phyloP scores from a whole-genome alignment of 1,140 invertebrate species.

The Conus betulinus region DNA sequence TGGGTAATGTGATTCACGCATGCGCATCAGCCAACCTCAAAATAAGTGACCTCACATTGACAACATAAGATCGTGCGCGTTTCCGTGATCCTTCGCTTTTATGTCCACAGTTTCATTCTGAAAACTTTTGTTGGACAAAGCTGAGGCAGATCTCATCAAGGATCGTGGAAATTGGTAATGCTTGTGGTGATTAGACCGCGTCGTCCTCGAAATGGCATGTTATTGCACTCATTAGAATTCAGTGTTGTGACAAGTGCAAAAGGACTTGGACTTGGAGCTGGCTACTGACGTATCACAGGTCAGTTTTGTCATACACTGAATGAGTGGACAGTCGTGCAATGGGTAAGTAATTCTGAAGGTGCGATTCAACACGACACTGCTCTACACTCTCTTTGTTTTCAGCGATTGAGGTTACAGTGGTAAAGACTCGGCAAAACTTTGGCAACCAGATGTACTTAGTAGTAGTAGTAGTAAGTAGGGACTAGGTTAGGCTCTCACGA shows the following conservation, averaged over 20 bases:
- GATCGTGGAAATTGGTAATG: not conserved
- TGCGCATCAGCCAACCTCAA: not conserved
- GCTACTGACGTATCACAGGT: not conserved
- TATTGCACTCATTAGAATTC: not conserved
- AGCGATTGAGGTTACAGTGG: not conserved
- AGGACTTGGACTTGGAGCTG: not conserved
- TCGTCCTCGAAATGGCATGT: not conserved
- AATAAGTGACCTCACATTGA: too few species aligned
- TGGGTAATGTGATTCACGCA: not conserved
- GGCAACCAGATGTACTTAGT: not conserved
- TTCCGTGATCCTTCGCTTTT: too few species aligned
- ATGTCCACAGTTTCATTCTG: too few species aligned
- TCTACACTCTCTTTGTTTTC: not conserved
- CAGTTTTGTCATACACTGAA: too few species aligned
- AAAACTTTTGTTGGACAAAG: not conserved
- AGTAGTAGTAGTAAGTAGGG: too few species aligned
- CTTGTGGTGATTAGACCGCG: not conserved
- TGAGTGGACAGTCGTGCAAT: not conserved
- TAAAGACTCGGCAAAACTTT: not conserved
- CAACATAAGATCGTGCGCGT: too few species aligned
- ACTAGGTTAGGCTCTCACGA: too few species aligned
- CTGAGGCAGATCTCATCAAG: not conserved
- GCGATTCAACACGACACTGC: not conserved
- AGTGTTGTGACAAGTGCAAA: too few species aligned
- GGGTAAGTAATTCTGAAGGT: not conserved